Percentiles rank a stretch among this genome's conserved stretches.
Conservation (phyloP, 1,140 invertebrate genomes). For the Goniozus legneri region DNA sequence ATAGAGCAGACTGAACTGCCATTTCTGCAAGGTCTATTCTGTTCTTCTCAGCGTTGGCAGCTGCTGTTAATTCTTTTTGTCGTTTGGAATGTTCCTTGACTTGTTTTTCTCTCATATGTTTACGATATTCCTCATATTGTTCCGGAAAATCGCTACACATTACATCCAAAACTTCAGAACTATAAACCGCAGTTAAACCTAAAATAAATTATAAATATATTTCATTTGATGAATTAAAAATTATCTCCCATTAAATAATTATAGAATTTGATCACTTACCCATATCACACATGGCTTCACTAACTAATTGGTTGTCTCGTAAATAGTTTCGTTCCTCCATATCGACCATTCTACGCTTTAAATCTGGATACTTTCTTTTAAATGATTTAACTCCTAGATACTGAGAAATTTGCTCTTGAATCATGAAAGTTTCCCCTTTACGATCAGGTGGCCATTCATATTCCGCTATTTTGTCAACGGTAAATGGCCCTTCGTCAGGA, state of each 20-base stretch:
- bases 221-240: no score
- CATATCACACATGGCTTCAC: conserved; percentile 88
- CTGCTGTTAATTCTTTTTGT: conserved; percentile 60
- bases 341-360: conserved; percentile 78
- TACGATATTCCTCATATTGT: conserved; percentile 90
- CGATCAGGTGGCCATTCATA: conserved; percentile 87
- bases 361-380: conserved; percentile 90
- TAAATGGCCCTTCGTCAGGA: conserved; percentile 68
- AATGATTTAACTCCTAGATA: conserved; percentile 93
- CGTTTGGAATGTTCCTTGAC: conserved; percentile 70
- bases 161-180: conserved; percentile 89
- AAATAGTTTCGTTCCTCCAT: conserved; percentile 88
- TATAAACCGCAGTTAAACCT: conserved; percentile 87
- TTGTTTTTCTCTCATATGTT: conserved; percentile 77
- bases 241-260: conserved; percentile 8
- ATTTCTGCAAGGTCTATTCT: conserved; percentile 76
- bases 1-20: conserved; percentile 80
- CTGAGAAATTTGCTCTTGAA: conserved; percentile 90
- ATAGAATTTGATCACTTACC: conserved; percentile 53
- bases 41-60: conserved; percentile 54
- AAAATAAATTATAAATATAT: conserved; percentile 7
- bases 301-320: conserved; percentile 78
- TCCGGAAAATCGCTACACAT: conserved; percentile 93
- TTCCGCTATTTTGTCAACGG: conserved; percentile 84
- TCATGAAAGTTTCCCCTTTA: conserved; percentile 72